phyloP scores from a whole-genome alignment of 2,113 vertebrate species.

The cat (Felis catus) region DNA sequence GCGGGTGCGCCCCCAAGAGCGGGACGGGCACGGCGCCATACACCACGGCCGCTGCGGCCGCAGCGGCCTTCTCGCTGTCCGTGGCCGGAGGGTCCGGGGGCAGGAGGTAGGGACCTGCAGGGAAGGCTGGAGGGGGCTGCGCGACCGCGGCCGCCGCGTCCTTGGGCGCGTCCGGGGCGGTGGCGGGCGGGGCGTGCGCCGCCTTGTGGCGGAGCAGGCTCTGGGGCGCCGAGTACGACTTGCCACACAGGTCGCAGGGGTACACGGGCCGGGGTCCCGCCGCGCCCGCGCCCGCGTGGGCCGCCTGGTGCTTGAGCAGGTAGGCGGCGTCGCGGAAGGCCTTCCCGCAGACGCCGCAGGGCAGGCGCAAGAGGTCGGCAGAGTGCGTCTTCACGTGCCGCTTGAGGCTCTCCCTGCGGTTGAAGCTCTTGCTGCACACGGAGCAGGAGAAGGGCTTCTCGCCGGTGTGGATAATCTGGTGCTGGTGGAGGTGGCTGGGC shows the following conservation, averaged over 20 bases:
- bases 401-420: slow-evolving; percentile 95
- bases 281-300: slow-evolving; percentile 82
- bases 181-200: slow-evolving; percentile 57
- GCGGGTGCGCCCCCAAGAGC: slow-evolving; percentile 67
- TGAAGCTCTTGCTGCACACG: slow-evolving; percentile 94
- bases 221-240: slow-evolving; percentile 82
- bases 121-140: slow-evolving; percentile 45
- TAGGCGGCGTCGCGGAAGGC: slow-evolving; percentile 93
- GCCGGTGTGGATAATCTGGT: slow-evolving; percentile 95
- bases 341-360: slow-evolving; percentile 93
- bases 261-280: slow-evolving; percentile 55
- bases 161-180: slow-evolving; percentile 40
- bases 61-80: slow-evolving; percentile 74
- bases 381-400: slow-evolving; percentile 95
- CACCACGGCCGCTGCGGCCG: slow-evolving; percentile 81
- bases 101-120: slow-evolving; percentile 66
- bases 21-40: slow-evolving; percentile 67
- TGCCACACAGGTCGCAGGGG: slow-evolving; percentile 84
- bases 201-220: slow-evolving; percentile 85
- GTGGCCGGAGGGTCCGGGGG: slow-evolving; percentile 78
- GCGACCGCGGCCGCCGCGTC: fast-evolving
- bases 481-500: slow-evolving; percentile 96
- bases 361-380: slow-evolving; percentile 90
- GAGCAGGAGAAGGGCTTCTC: slow-evolving; percentile 94
- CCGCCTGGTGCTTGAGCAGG: slow-evolving; percentile 93